phyloP scores from a whole-genome alignment of 2,888 invertebrate genomes.

The Platynereis dumerilii region DNA sequence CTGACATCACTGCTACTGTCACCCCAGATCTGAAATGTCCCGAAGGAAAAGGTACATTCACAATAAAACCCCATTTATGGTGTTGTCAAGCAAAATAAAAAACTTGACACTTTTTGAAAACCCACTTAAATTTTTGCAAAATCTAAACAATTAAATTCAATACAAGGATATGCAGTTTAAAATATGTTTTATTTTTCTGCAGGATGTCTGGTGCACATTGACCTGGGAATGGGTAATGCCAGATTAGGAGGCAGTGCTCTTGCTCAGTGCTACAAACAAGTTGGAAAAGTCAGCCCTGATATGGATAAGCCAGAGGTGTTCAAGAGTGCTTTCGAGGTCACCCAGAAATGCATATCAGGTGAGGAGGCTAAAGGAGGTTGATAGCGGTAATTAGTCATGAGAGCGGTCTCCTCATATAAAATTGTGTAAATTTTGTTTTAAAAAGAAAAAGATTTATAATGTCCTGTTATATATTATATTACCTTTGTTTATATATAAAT shows the following conservation, averaged over 20 bases:
- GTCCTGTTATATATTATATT: too few species aligned
- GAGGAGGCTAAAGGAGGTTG: too few species aligned
- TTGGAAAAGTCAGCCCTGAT: constrained; percentile 83
- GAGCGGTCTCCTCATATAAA: too few species aligned
- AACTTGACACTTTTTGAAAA: too few species aligned
- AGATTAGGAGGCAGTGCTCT: constrained; percentile 87
- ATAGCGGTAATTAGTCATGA: too few species aligned
- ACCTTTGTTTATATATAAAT: too few species aligned
- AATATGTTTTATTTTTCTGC: constrained; percentile 72
- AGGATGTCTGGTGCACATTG: constrained; percentile 72
- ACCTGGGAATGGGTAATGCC: constrained; percentile 32
- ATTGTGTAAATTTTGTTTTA: too few species aligned
- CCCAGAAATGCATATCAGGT: constrained; percentile 84
- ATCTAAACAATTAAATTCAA: background rate
- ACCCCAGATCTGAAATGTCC: constrained; percentile 89
- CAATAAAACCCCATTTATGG: background rate
- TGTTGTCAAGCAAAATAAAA: too few species aligned
- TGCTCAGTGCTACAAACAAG: constrained; percentile 86
- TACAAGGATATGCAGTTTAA: too few species aligned
- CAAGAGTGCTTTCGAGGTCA: constrained; percentile 79
- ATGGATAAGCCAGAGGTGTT: constrained; percentile 75
- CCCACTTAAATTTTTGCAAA: background rate
- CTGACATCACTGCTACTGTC: constrained; percentile 80
- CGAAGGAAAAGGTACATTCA: constrained; percentile 48
- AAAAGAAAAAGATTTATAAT: too few species aligned